Base-by-base conservation (phyloP, 92 coral and sea anemone species). In the Heliopora coerulea region DNA sequence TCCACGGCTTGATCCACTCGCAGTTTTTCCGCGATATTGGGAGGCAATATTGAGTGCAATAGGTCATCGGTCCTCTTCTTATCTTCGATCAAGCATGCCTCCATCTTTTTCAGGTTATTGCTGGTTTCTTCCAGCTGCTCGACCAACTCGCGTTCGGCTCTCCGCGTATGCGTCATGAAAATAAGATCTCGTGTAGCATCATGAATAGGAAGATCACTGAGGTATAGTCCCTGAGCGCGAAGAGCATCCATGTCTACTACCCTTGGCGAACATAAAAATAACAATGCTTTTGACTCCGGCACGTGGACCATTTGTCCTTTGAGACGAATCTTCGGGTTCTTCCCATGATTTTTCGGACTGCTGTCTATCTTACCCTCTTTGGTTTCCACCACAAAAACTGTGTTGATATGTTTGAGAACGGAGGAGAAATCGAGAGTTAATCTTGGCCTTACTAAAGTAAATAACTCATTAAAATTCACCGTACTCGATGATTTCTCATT, bases 221-320 rank as follows among this genome's bases (percentile, higher is more conserved):
- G 84, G 81, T 42, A 88, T 2, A 95, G 79, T 18, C 89, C 96
- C 48, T 86, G 84, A 30, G 74, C 73, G 49, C 83, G 83, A 6
- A 95, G 89, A 29, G 83, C 66, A 26, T 86, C 91, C 52, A 95
- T 31, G 70, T 83, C 87, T 6, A 83, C 59, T 3, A 87, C 96
- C 64, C 99, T 82, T 31, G 99, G 99, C n/a, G 99, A 95, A 76
- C 99, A 95, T 56, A 95, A 66, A 76, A 90, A 95, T 54, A 95
- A 60, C 49, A 95, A 65, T 54, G 89, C 82, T 54, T 88, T 96
- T 33, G 87, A 87, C 58, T 83, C 91, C 9, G 96, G 91, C 33
- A 89, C 83, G 29, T 83, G 89, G 41, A 95, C 85, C 99, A 95
- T 95, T 74, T 95, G 99, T n/a, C 99, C 99, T 79, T 95, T 95